Conservation (phyloP, 2,888 invertebrate genomes). For the Muschampia plurimacula region DNA sequence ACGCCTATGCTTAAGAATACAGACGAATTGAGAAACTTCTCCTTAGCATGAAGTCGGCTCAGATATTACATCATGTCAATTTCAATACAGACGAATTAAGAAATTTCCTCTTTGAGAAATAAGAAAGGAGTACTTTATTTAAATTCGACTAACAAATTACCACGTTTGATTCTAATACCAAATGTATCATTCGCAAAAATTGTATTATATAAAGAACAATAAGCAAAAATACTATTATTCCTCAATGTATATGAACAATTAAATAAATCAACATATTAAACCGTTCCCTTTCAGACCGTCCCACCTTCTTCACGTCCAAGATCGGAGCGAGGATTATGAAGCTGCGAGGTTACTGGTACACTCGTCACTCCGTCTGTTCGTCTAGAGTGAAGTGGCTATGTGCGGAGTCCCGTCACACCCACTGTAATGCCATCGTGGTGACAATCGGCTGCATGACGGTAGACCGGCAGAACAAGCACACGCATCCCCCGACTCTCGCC, state of each 20-base stretch:
- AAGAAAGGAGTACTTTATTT: too few species aligned
- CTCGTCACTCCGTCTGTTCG: conserved; percentile 76
- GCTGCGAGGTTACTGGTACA: conserved; percentile 73
- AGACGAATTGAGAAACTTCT: too few species aligned
- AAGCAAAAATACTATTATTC: neutral
- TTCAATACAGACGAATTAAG: too few species aligned
- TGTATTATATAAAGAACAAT: too few species aligned
- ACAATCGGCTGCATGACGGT: conserved; percentile 75
- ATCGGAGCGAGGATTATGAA: conserved; percentile 75
- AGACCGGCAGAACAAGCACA: conserved; percentile 71
- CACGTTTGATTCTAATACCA: too few species aligned
- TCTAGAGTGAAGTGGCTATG: conserved; percentile 77
- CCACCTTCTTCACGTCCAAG: conserved; percentile 71
- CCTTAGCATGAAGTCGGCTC: too few species aligned
- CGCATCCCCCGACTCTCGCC: conserved; percentile 64
- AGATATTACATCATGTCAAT: too few species aligned
- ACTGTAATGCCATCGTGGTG: conserved; percentile 74
- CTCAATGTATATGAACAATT: neutral
- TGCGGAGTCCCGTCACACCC: conserved; percentile 66
- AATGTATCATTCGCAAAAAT: too few species aligned
- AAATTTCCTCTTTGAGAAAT: too few species aligned
- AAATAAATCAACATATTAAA: neutral
- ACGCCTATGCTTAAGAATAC: too few species aligned
- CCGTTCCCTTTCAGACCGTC: conserved; percentile 61
- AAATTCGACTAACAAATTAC: too few species aligned